Evolutionary conservation across 1,140 invertebrate genomes (phyloP), one percentile per base, ranked within the genome.

Genomic region (Oscheius sp.): DNA sequence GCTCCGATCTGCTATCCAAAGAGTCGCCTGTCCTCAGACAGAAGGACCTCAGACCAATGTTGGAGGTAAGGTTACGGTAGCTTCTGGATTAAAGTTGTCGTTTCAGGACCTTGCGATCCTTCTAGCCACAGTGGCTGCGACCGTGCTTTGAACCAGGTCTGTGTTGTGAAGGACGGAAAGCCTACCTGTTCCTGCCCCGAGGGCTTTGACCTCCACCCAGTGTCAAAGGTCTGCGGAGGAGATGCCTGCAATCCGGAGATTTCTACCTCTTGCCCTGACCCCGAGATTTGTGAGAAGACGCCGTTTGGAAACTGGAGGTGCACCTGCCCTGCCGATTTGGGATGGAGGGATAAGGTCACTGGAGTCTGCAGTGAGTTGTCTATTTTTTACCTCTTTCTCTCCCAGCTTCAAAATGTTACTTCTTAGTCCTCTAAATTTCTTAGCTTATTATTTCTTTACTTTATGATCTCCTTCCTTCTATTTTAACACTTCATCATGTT

Each of bases 201-300:
- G 23, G 71, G 69, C 32, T 83, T 83, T 69, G 74, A 78, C 31
- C 49, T 77, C 7, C 83, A 83, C 64, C 82, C 82, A 26, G 63
- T 82, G 13, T 84, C 82, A 26, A 70, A 77, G 20, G 79, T 84
- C 20, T 83, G 82, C 69, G 82, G 82, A 23, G 82, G 82, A 49
- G 81, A 80, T 13, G 52, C 82, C 29, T 83, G 82, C 78, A 84
- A 83, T 77, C 83, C 81, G 28, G 77, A 75, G 68, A 77, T 75
- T 29, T 34, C 72, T 42, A 70, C 70, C 7, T 75, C 65, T 4
- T 78, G 75, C 31, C 70, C 70, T 2, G 38, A 78, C 69, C 70
- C 75, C 2, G 77, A 73, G 36, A 59, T 82, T 15, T 82, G 81
- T 36, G 63, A 73, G 52, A 71, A 74, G 38, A 81, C 80, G 20